Conservation (phyloP, 2,888 invertebrate genomes). For the Drosophila subquinaria region DNA sequence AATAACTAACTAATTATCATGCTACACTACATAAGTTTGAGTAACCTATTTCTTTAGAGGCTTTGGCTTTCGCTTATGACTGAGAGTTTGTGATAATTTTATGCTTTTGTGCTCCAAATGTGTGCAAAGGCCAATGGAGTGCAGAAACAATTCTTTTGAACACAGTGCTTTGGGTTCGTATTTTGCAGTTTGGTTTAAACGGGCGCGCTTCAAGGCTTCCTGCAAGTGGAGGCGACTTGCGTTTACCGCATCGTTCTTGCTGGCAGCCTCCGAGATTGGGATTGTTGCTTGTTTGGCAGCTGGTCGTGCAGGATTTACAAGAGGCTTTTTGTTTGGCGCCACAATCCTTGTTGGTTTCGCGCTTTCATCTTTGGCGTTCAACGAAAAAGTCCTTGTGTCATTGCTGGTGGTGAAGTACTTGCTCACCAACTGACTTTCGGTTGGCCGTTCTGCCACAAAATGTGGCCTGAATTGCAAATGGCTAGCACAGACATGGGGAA, state of each 20-base stretch:
- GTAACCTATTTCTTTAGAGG: not conserved
- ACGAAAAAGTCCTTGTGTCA: not conserved
- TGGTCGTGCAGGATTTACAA: slow-evolving; percentile 2
- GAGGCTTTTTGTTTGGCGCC: slow-evolving; percentile 13
- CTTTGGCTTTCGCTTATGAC: slow-evolving; percentile 23
- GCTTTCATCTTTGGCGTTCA: slow-evolving; percentile 11
- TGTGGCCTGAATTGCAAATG: slow-evolving; percentile 35
- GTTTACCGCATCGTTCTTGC: slow-evolving; percentile 28
- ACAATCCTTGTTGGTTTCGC: slow-evolving; percentile 13
- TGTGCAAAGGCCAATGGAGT: slow-evolving; percentile 62
- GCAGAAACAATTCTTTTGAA: slow-evolving; percentile 55
- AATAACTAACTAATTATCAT: not conserved
- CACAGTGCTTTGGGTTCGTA: slow-evolving; percentile 5
- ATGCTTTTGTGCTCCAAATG: slow-evolving; percentile 44
- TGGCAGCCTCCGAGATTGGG: not conserved
- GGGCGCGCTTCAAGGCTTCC: slow-evolving; percentile 54
- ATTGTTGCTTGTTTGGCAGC: slow-evolving; percentile 1
- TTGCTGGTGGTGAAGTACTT: slow-evolving; percentile 54
- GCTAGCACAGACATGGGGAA: slow-evolving; percentile 48
- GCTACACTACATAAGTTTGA: not conserved
- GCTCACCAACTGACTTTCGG: slow-evolving; percentile 46
- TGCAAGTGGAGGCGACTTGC: slow-evolving; percentile 64
- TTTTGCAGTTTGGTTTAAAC: slow-evolving; percentile 19
- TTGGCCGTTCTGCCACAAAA: slow-evolving; percentile 52
- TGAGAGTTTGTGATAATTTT: slow-evolving; percentile 11